Conservation (phyloP, 2,113 vertebrate species). For the Lepidiolamprologus cunningtoni region DNA sequence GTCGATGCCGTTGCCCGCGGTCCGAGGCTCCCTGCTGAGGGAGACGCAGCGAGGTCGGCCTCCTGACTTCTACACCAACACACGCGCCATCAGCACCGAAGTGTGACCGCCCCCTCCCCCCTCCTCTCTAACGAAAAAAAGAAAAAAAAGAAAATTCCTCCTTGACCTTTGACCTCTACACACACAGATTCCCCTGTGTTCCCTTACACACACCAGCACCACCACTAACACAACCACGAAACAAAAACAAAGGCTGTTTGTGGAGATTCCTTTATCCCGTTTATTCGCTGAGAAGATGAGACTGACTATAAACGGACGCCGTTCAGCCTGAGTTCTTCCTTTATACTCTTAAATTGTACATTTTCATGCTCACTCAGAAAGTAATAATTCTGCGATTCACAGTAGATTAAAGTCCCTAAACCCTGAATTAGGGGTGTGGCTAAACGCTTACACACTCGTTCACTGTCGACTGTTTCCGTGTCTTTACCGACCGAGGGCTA, state of each 20-base stretch:
- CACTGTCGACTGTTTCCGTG: conserved; percentile 16
- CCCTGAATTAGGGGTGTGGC: background rate
- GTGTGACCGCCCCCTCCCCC: conserved; percentile 67
- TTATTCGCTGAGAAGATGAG: background rate
- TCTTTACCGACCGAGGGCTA: conserved; percentile 61
- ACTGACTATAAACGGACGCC: background rate
- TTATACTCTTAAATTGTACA: background rate
- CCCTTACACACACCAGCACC: conserved; percentile 11
- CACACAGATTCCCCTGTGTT: background rate
- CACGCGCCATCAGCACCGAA: conserved; percentile 88
- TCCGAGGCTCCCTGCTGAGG: conserved; percentile 79
- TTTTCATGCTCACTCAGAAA: background rate
- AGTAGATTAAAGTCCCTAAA: background rate
- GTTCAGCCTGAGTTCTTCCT: background rate
- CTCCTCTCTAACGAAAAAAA: background rate
- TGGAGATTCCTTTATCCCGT: background rate
- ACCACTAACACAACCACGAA: background rate
- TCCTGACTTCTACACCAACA: conserved; percentile 79
- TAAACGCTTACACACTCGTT: background rate
- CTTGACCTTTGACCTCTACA: background rate
- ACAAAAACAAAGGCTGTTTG: background rate
- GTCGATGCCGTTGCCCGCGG: conserved; percentile 72
- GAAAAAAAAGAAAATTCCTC: background rate
- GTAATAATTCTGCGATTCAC: background rate
- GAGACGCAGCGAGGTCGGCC: conserved; percentile 28